phyloP scores from a whole-genome alignment of 2,888 invertebrate species.

The Machimus atricapillus region DNA sequence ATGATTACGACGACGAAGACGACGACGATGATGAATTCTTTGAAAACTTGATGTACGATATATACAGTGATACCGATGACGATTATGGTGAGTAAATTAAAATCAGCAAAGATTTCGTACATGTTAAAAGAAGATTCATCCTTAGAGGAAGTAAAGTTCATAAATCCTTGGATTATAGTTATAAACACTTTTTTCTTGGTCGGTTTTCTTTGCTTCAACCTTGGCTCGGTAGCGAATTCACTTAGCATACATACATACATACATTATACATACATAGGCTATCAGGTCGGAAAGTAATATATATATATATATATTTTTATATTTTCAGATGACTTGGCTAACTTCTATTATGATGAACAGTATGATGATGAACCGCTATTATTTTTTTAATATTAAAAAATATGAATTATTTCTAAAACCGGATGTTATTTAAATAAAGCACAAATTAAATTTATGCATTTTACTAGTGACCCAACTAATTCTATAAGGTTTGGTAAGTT shows the following conservation, averaged over 20 bases:
- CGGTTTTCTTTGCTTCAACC: too few relatives aligned
- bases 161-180: too few relatives aligned
- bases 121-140: too few relatives aligned
- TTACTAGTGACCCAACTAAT: neutral
- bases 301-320: neutral
- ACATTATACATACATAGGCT: too few relatives aligned
- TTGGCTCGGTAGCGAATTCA: too few relatives aligned
- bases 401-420: neutral
- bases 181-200: too few relatives aligned
- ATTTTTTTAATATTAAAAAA: neutral
- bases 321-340: neutral
- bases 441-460: neutral
- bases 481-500: too few relatives aligned
- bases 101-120: neutral
- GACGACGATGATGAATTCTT: neutral
- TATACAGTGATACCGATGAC: neutral
- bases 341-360: neutral
- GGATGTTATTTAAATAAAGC: neutral
- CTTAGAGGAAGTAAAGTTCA: too few relatives aligned
- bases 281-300: neutral
- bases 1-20: neutral
- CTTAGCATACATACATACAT: too few relatives aligned
- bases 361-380: neutral
- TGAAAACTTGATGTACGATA: neutral
- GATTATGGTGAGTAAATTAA: neutral